A percentile compares a stretch with the other conserved stretches of the same genome.
Conservation (phyloP, 2,113 vertebrate genomes). For the Embiotoca jacksoni region DNA sequence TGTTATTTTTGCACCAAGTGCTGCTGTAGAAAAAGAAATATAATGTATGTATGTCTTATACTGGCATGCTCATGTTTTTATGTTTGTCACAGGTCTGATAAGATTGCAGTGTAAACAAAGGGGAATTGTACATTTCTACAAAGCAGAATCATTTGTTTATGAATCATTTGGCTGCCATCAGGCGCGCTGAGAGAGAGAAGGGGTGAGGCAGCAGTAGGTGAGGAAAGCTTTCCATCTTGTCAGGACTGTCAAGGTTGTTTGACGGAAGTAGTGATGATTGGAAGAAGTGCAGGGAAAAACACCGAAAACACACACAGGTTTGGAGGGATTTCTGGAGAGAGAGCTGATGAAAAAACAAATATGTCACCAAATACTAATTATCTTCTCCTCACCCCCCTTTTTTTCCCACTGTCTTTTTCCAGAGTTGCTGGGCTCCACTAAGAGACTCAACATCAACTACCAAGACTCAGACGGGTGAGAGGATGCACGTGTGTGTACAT, state of each 20-base stretch:
- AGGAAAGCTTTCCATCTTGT: conserved; percentile 53
- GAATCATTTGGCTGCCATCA: background rate
- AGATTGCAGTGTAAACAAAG: conserved; percentile 30
- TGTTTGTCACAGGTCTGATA: conserved; percentile 22
- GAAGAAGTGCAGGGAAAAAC: conserved; percentile 4
- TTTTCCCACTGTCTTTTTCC: conserved; percentile 44
- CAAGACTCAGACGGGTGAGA: conserved; percentile 86
- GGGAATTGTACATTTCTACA: conserved; percentile 32
- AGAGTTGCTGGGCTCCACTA: conserved; percentile 86
- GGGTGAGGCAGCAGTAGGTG: conserved; percentile 30
- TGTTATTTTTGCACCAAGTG: background rate
- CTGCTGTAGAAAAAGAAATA: background rate
- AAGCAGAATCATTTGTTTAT: too few relatives aligned
- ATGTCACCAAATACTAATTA: conserved; percentile 21
- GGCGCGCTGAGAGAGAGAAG: background rate
- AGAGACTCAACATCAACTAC: conserved; percentile 86
- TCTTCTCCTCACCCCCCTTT: background rate
- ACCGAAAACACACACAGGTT: conserved; percentile 19
- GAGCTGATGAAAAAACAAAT: conserved; percentile 37
- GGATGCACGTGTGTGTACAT: conserved; percentile 15
- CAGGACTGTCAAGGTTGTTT: conserved; percentile 36
- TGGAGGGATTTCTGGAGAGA: conserved; percentile 28
- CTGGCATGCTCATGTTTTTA: background rate
- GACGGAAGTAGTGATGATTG: conserved; percentile 40
- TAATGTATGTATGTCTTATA: conserved; percentile 3